Conservation (phyloP, 2,113 vertebrate species). For the Galeopterus variegatus region DNA sequence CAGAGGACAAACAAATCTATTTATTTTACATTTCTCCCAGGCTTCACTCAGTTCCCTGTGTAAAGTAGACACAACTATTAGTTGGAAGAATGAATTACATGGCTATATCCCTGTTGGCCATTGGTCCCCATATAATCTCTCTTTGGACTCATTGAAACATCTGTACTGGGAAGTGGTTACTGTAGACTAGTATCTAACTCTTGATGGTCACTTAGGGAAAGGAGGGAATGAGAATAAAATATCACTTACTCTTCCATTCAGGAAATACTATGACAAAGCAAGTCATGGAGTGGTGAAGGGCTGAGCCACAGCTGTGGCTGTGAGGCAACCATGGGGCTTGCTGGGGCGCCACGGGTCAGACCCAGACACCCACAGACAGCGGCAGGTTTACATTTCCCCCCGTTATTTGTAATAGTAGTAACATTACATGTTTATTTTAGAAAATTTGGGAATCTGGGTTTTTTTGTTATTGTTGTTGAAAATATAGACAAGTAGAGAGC, state of each 20-base stretch:
- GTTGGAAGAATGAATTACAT: background rate
- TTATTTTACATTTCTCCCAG: slow-evolving; percentile 27
- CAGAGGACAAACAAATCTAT: background rate
- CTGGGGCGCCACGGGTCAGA: background rate
- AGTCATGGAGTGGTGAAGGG: background rate
- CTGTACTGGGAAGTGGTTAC: background rate
- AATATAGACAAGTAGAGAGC: background rate
- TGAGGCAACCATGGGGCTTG: background rate
- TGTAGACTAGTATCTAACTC: background rate
- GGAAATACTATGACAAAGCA: background rate
- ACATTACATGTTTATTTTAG: background rate
- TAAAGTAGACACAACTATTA: background rate
- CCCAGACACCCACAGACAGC: background rate
- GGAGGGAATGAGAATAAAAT: background rate
- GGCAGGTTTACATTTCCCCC: background rate
- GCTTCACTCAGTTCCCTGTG: background rate
- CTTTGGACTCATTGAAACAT: background rate
- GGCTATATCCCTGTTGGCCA: background rate
- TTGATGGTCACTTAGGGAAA: background rate
- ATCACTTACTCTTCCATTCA: background rate
- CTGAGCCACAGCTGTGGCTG: background rate
- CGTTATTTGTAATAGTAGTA: background rate
- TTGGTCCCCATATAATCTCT: background rate
- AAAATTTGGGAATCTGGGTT: background rate
- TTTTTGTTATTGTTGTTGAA: background rate